Evolutionary conservation across 1,140 invertebrate species (phyloP).

Genomic region (Akabosia matsudoensis): DNA sequence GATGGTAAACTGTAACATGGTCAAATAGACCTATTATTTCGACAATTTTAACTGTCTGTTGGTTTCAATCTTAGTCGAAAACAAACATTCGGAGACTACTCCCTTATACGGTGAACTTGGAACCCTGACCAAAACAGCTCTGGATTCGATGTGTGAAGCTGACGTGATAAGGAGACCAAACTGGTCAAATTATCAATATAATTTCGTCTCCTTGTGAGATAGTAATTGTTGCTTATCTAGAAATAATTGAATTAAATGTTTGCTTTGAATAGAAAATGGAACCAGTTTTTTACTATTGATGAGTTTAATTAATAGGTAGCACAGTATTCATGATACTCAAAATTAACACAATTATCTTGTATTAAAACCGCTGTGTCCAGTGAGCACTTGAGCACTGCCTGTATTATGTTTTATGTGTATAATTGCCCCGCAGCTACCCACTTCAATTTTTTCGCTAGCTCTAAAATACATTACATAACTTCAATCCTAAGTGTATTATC

Average conservation of each 20-base stretch:
- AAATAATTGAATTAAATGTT: not conserved
- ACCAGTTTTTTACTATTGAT: not conserved
- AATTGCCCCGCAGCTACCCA: too few relatives aligned
- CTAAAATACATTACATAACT: too few relatives aligned
- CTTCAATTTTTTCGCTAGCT: too few relatives aligned
- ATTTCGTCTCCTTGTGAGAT: not conserved
- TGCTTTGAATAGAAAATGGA: not conserved
- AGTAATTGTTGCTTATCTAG: not conserved
- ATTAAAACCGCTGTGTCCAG: not conserved
- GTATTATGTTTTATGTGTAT: too few relatives aligned
- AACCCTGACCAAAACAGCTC: too few relatives aligned
- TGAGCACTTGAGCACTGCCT: too few relatives aligned
- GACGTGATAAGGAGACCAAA: not conserved
- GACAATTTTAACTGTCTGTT: too few relatives aligned
- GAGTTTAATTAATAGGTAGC: not conserved
- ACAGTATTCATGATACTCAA: not conserved
- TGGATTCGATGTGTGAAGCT: not conserved
- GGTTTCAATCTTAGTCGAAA: too few relatives aligned
- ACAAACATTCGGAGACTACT: too few relatives aligned
- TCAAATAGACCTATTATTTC: not conserved
- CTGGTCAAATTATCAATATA: not conserved
- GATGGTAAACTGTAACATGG: not conserved
- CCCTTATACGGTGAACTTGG: too few relatives aligned
- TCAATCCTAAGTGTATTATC: too few relatives aligned
- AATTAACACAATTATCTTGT: not conserved